Conservation (phyloP, 2,113 vertebrate species). For the Herpetotheres cachinnans region DNA sequence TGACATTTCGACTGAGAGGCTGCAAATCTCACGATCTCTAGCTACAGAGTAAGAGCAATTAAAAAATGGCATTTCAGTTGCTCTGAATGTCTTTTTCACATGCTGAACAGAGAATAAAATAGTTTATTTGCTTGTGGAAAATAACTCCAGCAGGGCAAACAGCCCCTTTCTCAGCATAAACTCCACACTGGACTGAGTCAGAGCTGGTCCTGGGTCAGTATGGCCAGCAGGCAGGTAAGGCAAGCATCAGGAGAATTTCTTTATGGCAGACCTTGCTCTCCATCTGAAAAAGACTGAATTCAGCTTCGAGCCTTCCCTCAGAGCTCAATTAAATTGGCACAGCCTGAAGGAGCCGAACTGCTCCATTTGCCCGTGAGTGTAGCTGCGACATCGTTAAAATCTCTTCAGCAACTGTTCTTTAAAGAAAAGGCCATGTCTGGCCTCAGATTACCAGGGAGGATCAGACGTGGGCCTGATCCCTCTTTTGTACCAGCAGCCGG, state of each 20-base stretch:
- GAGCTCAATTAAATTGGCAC: slow-evolving; percentile 39
- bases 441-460: neutral
- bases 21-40: neutral
- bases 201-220: neutral
- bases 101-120: neutral
- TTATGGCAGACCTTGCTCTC: neutral
- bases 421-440: neutral
- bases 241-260: neutral
- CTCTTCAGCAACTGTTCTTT: neutral
- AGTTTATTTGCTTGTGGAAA: neutral
- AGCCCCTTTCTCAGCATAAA: neutral
- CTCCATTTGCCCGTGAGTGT: neutral
- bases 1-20: neutral
- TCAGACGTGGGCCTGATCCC: neutral
- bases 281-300: neutral
- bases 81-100: neutral
- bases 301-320: neutral
- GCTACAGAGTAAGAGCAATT: neutral
- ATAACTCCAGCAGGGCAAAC: neutral
- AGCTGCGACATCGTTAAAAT: slow-evolving; percentile 12
- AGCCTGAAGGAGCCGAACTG: slow-evolving; percentile 15
- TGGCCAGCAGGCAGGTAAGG: neutral
- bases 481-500: neutral
- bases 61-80: neutral
- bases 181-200: neutral